A percentile compares a stretch with the other conserved stretches of the same genome.
Conservation (phyloP, 2,888 invertebrate species). For the Ormia ochracea region DNA sequence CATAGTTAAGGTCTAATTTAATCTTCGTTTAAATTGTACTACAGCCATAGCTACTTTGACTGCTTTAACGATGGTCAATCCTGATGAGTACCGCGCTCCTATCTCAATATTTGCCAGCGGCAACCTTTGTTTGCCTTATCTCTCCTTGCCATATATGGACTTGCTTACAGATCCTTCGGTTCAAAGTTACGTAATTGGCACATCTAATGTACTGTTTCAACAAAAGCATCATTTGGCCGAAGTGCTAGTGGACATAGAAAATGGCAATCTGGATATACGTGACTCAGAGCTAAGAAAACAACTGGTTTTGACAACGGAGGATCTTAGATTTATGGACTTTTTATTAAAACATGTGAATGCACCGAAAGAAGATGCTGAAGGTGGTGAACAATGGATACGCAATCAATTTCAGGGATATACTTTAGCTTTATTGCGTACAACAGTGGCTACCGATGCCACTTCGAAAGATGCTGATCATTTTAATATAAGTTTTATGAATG, state of each 20-base stretch:
- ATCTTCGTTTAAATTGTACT: not conserved
- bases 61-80: constrained; percentile 72
- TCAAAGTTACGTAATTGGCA: constrained; percentile 92
- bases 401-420: constrained; percentile 94
- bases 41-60: constrained; percentile 69
- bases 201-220: constrained; percentile 98
- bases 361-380: constrained; percentile 85
- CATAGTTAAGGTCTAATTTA: not conserved
- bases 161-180: constrained; percentile 91
- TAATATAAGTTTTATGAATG: constrained; percentile 87
- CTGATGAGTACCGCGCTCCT: constrained; percentile 88
- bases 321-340: constrained; percentile 95
- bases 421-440: constrained; percentile 87
- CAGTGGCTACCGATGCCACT: constrained; percentile 79
- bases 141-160: constrained; percentile 96
- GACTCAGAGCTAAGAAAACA: constrained; percentile 89
- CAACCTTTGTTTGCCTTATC: constrained; percentile 94
- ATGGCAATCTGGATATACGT: constrained; percentile 87
- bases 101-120: constrained; percentile 92
- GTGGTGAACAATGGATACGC: constrained; percentile 97
- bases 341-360: constrained; percentile 86
- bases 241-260: constrained; percentile 92
- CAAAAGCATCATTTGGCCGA: constrained; percentile 95
- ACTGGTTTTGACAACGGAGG: constrained; percentile 94
- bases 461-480: constrained; percentile 91